A percentile compares a stretch with the other conserved stretches of the same genome.
These are phyloP conservation scores for Morus bassanus DNA, from an alignment of 2,797 vertebrate species.

Conservation along the genomic window DNA sequence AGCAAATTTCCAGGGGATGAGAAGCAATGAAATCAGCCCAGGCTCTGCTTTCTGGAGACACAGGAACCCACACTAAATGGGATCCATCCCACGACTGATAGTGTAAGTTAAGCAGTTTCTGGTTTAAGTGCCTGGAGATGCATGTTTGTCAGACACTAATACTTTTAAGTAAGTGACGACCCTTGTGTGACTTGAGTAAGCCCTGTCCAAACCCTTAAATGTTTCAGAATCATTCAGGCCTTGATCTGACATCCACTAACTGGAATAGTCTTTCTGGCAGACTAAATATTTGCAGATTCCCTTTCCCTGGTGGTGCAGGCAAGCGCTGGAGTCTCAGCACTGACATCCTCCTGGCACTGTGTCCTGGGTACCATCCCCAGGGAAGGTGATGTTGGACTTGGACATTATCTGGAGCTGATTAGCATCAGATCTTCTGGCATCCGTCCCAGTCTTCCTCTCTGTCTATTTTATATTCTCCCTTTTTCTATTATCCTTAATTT, in stretches of 20 bases:
- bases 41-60: neutral
- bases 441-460: neutral
- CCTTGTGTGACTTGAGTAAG: conserved; percentile 11
- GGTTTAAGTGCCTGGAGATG: conserved; percentile 7
- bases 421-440: neutral
- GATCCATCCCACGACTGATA: neutral
- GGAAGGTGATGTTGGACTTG: neutral
- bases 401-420: conserved; percentile 35
- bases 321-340: neutral
- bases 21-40: neutral
- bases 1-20: neutral
- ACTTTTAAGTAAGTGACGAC: conserved; percentile 33
- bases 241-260: conserved; percentile 49
- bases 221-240: conserved; percentile 10
- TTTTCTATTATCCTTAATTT: neutral
- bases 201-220: neutral
- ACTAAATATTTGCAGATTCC: conserved; percentile 68
- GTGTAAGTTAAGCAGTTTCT: conserved; percentile 23
- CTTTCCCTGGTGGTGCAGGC: neutral
- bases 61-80: neutral
- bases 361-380: neutral
- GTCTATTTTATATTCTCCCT: neutral
- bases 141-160: conserved; percentile 30
- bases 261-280: conserved; percentile 51
- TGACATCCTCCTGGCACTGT: conserved; percentile 38